phyloP scores from a whole-genome alignment of 2,888 invertebrate species.

The Carpatolechia fugitivella region DNA sequence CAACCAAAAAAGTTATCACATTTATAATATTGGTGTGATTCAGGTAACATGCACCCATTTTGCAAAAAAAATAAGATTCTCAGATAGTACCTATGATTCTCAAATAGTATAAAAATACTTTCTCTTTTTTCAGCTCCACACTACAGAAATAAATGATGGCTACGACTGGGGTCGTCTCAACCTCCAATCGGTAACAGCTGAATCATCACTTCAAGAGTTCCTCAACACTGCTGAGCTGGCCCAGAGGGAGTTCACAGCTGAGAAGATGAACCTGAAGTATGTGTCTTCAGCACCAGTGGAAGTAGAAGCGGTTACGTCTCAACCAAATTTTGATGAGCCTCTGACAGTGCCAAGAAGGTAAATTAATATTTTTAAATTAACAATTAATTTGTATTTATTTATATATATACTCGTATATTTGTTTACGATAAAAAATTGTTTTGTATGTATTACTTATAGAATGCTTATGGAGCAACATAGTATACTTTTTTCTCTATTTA shows the following conservation, averaged over 20 bases:
- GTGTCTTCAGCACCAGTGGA: slow-evolving; percentile 61
- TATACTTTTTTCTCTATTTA: no score
- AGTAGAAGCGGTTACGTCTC: slow-evolving; percentile 60
- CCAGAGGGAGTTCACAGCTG: slow-evolving; percentile 95
- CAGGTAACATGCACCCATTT: no score
- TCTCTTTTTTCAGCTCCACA: slow-evolving; percentile 82
- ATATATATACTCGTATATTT: no score
- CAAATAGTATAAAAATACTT: no score
- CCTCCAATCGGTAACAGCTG: slow-evolving; percentile 95
- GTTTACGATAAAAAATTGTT: no score
- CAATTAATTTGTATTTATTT: neutral
- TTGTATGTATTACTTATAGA: no score
- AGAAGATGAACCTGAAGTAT: slow-evolving; percentile 89
- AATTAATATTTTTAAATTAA: slow-evolving; percentile 10
- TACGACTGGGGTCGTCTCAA: slow-evolving; percentile 95
- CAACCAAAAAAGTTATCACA: no score
- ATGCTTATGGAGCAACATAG: no score
- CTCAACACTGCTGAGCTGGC: slow-evolving; percentile 96
- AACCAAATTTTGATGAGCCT: slow-evolving; percentile 69
- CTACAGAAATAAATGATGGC: slow-evolving; percentile 93
- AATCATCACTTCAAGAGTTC: slow-evolving; percentile 97
- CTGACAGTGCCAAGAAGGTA: slow-evolving; percentile 87
- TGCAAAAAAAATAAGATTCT: no score
- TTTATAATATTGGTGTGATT: no score
- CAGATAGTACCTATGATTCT: no score